These are phyloP conservation scores for Petrocephalus microphthalmus DNA, from an alignment of 2,113 vertebrate genomes.

Conservation along the genomic window DNA sequence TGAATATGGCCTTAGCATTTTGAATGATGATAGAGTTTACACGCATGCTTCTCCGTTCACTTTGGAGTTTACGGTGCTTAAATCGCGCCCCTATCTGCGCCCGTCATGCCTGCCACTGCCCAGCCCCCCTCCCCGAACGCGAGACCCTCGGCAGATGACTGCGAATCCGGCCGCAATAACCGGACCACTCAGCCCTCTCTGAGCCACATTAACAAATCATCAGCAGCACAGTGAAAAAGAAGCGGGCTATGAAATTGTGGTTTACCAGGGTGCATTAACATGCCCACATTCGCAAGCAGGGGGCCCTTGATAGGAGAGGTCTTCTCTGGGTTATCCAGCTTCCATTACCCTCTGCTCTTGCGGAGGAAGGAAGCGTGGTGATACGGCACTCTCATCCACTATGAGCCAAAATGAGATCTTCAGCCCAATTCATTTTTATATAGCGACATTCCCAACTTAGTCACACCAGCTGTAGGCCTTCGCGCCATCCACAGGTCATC, in stretches of 20 bases:
- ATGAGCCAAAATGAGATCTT: not conserved
- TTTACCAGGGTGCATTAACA: slow-evolving; percentile 3
- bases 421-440: not conserved
- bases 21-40: not conserved
- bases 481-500: not conserved
- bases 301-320: not conserved
- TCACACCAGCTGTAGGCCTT: not conserved
- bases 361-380: not conserved
- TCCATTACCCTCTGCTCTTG: slow-evolving; percentile 11
- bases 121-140: slow-evolving; percentile 23
- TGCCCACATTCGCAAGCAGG: not conserved
- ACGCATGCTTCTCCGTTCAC: not conserved
- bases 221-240: not conserved
- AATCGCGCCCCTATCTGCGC: not conserved
- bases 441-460: not conserved
- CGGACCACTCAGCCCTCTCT: slow-evolving; percentile 26
- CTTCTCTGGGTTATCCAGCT: not conserved
- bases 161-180: slow-evolving; percentile 44
- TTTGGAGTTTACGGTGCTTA: not conserved
- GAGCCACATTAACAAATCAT: slow-evolving; percentile 15
- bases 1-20: not conserved
- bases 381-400: not conserved
- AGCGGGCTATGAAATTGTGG: not conserved
- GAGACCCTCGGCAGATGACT: slow-evolving; percentile 36
- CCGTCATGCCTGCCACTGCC: not conserved